Base-by-base conservation (phyloP, 1,140 invertebrate species). In the Geopemphigus sp. region DNA sequence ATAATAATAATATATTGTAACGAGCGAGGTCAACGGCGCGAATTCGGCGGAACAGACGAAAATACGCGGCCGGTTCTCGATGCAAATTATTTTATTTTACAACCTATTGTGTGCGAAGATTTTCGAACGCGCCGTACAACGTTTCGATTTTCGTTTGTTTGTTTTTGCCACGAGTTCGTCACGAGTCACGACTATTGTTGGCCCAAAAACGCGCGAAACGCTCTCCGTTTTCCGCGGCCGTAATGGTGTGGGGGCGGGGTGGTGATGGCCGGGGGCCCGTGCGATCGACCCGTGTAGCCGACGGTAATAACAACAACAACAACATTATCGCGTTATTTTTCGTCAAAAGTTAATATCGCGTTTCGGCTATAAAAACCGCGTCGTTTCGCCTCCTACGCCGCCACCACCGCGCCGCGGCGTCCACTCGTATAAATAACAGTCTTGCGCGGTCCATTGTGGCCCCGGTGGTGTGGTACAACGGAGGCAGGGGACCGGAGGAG, bases 21-120 rank as follows among this genome's bases (percentile, higher is more conserved):
- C 19, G 1, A 50, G 11, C 26, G 39, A 68, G 45, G 66, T 68
- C 64, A 66, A n/a, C n/a, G 39, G 64, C 6, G n/a, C 6, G 14
- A 12, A 66, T 66, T 66, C 39, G 45, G 66, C 22, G 32, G 26
- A 59, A 59, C 3, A 24, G 22, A 59, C 56, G 56, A 59, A 59
- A 59, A 59, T 56, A 56, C 19, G 57, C 8, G 57, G 32, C 32
- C 32, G 32, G 32, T 39, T 39, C 32, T 32, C 26, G 59, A 32
- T 63, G 59, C 59, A 63, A 32, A 63, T 63, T 32, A n/a, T 63
- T 63, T 63, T 63, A 32, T 63, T 63, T 63, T 63, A 63, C 26
- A 63, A 63, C 59, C 59, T 19, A 63, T 63, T 63, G 59, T 63
- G 32, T 22, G n/a, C 53, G 6, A 54, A 4, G 32, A 39, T 39